Conservation (phyloP, 2,888 invertebrate species). For the Lycia hirtaria region DNA sequence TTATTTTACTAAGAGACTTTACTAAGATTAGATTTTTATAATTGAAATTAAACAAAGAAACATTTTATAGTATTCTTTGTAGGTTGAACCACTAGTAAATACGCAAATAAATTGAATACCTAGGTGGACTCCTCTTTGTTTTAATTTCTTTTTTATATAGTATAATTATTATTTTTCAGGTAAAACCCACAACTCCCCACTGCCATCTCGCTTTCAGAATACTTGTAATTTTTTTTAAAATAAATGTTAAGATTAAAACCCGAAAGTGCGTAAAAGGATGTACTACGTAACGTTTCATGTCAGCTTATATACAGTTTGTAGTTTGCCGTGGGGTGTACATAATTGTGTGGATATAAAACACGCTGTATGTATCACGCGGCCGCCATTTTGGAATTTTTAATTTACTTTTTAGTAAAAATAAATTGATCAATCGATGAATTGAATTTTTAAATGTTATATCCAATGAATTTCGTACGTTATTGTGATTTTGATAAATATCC, state of each 20-base stretch:
- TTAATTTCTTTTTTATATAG: neutral
- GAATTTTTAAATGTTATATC: neutral
- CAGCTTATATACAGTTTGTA: constrained; percentile 48
- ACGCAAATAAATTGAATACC: too few species aligned
- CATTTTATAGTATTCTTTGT: too few species aligned
- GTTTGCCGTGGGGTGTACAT: constrained; percentile 56
- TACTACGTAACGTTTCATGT: constrained; percentile 20
- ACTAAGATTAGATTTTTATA: too few species aligned
- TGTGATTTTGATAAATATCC: neutral
- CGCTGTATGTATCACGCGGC: constrained; percentile 38
- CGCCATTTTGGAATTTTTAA: constrained; percentile 36
- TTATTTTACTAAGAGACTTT: too few species aligned
- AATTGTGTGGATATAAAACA: constrained; percentile 45
- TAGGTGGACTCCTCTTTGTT: neutral
- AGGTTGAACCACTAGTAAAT: too few species aligned
- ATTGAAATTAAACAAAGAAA: too few species aligned
- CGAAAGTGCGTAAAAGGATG: constrained; percentile 29
- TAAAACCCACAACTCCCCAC: constrained; percentile 71
- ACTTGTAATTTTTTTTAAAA: constrained; percentile 59
- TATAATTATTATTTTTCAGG: constrained; percentile 58
- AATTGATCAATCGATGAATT: neutral
- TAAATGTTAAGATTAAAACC: constrained; percentile 52
- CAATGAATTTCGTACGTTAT: neutral
- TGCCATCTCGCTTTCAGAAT: constrained; percentile 82
- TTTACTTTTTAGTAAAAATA: neutral